Conservation (phyloP, 2,797 vertebrate species). For the Pseudocheirus occidentalis region DNA sequence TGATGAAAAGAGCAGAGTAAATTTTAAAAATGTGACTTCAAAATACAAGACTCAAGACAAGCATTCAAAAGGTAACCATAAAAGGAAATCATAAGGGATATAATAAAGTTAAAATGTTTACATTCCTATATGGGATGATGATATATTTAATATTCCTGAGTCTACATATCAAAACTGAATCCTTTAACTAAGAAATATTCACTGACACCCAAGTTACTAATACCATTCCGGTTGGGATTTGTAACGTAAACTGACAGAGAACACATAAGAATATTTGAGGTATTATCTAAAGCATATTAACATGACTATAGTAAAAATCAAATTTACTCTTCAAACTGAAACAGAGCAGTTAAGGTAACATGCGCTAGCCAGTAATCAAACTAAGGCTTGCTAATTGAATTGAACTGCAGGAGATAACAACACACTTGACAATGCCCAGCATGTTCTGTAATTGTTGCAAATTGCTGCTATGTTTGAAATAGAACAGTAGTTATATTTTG, state of each 20-base stretch:
- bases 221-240: conserved; percentile 25
- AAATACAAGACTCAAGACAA: neutral
- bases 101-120: neutral
- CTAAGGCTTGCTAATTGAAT: conserved; percentile 74
- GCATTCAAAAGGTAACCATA: neutral
- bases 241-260: conserved; percentile 43
- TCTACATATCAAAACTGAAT: conserved; percentile 47
- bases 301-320: conserved; percentile 53
- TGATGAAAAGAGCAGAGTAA: neutral
- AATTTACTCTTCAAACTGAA: conserved; percentile 41
- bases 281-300: conserved; percentile 57
- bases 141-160: conserved; percentile 1
- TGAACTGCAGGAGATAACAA: conserved; percentile 73
- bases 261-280: conserved; percentile 62
- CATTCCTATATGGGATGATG: neutral
- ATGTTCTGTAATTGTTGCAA: conserved; percentile 75
- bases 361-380: conserved; percentile 67
- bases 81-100: neutral
- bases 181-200: conserved; percentile 46
- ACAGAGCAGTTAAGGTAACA: conserved; percentile 63
- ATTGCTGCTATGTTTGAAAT: conserved; percentile 75
- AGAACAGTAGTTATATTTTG: conserved; percentile 71
- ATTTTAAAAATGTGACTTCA: neutral
- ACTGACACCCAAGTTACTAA: conserved; percentile 56
- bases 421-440: conserved; percentile 66